Evolutionary conservation across 1,140 invertebrate genomes (phyloP).

Genomic region (Drosophila melanica): DNA sequence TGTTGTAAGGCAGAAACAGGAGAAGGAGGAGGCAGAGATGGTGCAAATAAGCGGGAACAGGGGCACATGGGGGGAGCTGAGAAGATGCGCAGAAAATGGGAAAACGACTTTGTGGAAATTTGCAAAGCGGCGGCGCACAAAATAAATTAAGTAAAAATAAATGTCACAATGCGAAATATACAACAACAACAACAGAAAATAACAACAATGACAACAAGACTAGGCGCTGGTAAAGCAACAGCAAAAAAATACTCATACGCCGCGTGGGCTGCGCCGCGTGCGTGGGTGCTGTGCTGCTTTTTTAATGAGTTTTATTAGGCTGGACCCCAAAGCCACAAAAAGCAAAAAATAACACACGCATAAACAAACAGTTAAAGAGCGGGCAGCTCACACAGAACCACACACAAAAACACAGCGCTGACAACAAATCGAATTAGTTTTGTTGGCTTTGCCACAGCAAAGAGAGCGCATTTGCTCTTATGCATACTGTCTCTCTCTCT

Average conservation of each 20-base stretch:
- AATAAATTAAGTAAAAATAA: conserved; percentile 83
- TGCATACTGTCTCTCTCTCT: conserved; percentile 16
- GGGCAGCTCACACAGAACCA: conserved; percentile 41
- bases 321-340: conserved; percentile 23
- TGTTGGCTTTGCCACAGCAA: conserved; percentile 44
- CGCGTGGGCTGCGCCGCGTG: conserved; percentile 28
- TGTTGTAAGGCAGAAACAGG: conserved; percentile 2
- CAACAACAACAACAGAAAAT: conserved; percentile 27
- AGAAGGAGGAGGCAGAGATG: conserved; percentile 1
- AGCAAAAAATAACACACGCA: conserved; percentile 52
- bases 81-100: conserved; percentile 46
- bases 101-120: conserved; percentile 62
- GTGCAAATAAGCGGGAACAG: too few relatives aligned
- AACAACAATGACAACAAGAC: conserved; percentile 17
- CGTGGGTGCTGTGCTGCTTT: conserved; percentile 52
- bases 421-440: conserved; percentile 69
- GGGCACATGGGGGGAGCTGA: neutral
- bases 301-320: conserved; percentile 81
- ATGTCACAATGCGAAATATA: conserved; percentile 64
- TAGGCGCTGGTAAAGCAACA: conserved; percentile 10
- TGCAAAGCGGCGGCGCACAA: conserved; percentile 75
- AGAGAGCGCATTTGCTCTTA: conserved; percentile 40
- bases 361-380: conserved; percentile 81
- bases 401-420: conserved; percentile 11
- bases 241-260: conserved; percentile 40